Evolutionary conservation across 1,140 invertebrate genomes (phyloP), one percentile per base, ranked within the genome.

Genomic region (Panulirus ornatus): DNA sequence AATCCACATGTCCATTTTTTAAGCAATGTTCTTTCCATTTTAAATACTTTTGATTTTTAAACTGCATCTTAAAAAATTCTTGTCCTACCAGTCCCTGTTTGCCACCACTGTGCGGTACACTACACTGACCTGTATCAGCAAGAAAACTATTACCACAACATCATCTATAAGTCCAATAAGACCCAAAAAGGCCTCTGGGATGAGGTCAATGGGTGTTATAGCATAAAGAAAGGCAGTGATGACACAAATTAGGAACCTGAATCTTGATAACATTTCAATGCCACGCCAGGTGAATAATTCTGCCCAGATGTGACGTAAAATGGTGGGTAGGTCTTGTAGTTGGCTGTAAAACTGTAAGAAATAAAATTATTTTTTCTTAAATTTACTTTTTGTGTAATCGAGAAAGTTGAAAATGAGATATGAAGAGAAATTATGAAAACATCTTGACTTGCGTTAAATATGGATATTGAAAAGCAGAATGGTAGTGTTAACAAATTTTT

Each of bases 281-380:
- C 91, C 91, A 14, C 90, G 75, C 88, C 91, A 92, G 2, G 91
- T 84, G 84, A 92, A 92, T 1, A 92, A 36, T 40, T 92, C 91
- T 2, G 85, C 88, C 91, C 91, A 92, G 30, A 92, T 87, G 75
- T 92, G 91, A 14, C 91, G 91, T n/a, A 92, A 71, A 54, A 92
- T 82, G 5, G 88, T 92, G 36, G 88, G 91, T 9, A 92, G 84
- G 47, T 92, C 91, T 30, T 86, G 83, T 30, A 92, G 66, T 38
- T 92, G 91, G 51, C 90, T 81, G 58, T 90, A 92, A 42, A 84
- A 76, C 91, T 92, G 89, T 8, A 71, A 81, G 27, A 70, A 70
- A 22, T 42, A 51, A 83, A 0, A 79, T 47, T 6, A 47, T 14
- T 47, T 47, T 14, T 14, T 47, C 1, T 47, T 47, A 47, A 47